Evolutionary conservation across 2,113 vertebrate genomes (phyloP), one percentile per base, ranked within the genome.

Genomic region (Sakesphorus luctuosus): DNA sequence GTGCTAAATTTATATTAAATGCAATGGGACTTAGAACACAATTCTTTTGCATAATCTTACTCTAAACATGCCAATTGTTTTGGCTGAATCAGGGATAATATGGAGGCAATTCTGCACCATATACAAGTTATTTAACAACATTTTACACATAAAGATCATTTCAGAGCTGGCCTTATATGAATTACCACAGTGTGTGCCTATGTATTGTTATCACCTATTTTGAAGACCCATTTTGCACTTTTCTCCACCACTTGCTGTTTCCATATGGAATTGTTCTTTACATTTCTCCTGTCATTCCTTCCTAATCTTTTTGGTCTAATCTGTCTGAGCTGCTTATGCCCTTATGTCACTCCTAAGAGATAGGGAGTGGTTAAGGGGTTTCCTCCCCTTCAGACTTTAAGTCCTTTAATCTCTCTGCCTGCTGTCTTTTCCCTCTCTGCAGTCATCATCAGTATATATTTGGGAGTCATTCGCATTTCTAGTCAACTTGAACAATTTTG

Each of bases 261-360:
- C 50, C 44, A 7, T n/a, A 63, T 49, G 18, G 36, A 72, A 10
- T 21, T 72, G 28, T 62, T 95, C 84, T 77, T 75, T 89, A 40
- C 77, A 82, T 53, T 93, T 90, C 84, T 73, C 19, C 50, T 78
- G 62, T 89, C 68, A 67, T 76, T 71, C 62, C 55, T 82, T 47
- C 62, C 68, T 80, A 68, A 90, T 87, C 63, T 89, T 75, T 86
- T 52, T 63, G 79, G 59, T 90, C 72, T 96, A 78, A 95, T 78
- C 91, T 71, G 91, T 84, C 89, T 80, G 76, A 93, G 75, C 79
- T 77, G 68, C 68, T 86, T 56, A 94, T 24, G 43, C 69, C 80
- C 93, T 93, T 71, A 25, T 71, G 72, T 84, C 65, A 77, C 83
- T 71, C 50, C 72, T 17, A 52, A 33, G 11, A 86, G 65, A 83